These are phyloP conservation scores for Psephotus haematonotus DNA, from an alignment of 2,113 vertebrate genomes.

Conservation along the genomic window DNA sequence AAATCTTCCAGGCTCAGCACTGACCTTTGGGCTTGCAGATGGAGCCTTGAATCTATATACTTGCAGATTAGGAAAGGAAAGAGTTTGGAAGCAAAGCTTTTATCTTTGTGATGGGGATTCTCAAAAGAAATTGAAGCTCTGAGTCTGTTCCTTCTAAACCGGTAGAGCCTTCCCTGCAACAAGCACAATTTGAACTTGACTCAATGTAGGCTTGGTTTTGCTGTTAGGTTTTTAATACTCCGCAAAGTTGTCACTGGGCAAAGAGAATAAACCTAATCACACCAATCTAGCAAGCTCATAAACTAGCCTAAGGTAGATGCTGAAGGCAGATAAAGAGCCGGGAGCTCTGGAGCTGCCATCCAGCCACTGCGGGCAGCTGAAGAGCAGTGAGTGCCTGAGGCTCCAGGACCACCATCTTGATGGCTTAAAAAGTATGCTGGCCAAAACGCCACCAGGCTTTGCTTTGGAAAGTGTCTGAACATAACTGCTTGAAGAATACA, in stretches of 20 bases:
- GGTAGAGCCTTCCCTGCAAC: background rate
- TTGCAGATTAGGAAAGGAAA: background rate
- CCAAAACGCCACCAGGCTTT: background rate
- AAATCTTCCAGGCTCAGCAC: background rate
- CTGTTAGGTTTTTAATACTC: background rate
- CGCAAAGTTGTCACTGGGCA: background rate
- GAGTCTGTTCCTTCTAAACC: background rate
- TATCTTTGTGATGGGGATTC: background rate
- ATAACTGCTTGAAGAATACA: background rate
- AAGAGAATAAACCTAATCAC: background rate
- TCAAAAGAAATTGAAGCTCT: background rate
- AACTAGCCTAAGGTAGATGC: background rate
- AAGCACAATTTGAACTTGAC: background rate
- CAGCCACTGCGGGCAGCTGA: background rate
- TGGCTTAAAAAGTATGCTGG: background rate
- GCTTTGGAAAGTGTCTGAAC: background rate
- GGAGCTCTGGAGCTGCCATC: background rate
- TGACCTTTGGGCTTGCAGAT: background rate
- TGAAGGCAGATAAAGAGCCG: background rate
- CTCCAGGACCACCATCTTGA: fast-evolving
- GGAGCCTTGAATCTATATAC: background rate
- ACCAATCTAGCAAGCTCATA: background rate
- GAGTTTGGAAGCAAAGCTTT: background rate
- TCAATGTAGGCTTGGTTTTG: background rate
- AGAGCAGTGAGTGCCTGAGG: fast-evolving